These are phyloP conservation scores for Oncorhynchus keta DNA, from an alignment of 2,113 vertebrate species.

Conservation along the genomic window DNA sequence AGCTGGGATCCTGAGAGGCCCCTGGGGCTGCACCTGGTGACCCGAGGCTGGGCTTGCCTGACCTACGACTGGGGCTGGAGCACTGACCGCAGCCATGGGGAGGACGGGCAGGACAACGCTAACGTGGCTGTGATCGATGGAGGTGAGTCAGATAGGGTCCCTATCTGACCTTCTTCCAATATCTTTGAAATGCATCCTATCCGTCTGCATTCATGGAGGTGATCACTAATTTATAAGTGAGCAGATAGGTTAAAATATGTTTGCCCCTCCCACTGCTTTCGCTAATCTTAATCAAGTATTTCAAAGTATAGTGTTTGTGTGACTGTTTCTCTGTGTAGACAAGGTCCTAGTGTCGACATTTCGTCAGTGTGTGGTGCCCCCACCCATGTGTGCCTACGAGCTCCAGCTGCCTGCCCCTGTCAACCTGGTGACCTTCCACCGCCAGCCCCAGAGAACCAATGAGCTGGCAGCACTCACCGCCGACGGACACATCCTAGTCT, in stretches of 20 bases:
- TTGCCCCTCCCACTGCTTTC: no score
- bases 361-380: slow-evolving; percentile 84
- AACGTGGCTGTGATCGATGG: slow-evolving; percentile 94
- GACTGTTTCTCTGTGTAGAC: slow-evolving; percentile 65
- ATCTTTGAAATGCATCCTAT: no score
- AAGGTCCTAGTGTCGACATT: slow-evolving; percentile 88
- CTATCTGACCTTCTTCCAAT: no score
- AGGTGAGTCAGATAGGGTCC: slow-evolving; percentile 68
- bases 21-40: slow-evolving; percentile 80
- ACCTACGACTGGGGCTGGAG: slow-evolving; percentile 90
- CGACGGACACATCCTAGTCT: slow-evolving; percentile 79
- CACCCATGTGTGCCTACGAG: slow-evolving; percentile 87
- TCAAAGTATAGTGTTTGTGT: background rate
- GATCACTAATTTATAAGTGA: no score
- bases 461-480: slow-evolving; percentile 83
- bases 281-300: no score
- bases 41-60: slow-evolving; percentile 78
- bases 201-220: no score
- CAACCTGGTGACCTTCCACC: slow-evolving; percentile 84
- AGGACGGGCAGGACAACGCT: slow-evolving; percentile 68
- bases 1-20: slow-evolving; percentile 84
- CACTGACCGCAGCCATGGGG: slow-evolving; percentile 77
- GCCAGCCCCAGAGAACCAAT: slow-evolving; percentile 68
- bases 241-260: no score
- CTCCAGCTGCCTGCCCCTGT: slow-evolving; percentile 77